Base-by-base conservation (phyloP, 1,140 invertebrate genomes). In the Drosophila orosa region DNA sequence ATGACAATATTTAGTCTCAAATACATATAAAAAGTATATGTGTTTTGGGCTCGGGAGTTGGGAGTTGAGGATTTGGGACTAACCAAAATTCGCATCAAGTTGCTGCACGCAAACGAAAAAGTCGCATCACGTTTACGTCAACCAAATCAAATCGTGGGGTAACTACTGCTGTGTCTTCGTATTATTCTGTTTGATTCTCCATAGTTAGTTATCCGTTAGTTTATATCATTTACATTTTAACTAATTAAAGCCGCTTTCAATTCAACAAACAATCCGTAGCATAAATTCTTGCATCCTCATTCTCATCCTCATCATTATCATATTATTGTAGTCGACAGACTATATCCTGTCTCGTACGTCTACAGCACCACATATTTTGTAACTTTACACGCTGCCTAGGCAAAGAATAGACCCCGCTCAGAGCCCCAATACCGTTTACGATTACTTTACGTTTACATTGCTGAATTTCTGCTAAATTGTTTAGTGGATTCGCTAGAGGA, bases 1-100 rank as follows among this genome's bases (percentile, higher is more conserved):
- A 76, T 89, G 67, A 35, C 84, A 89, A 72, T 80, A 89, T 80
- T 68, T 89, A 89, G 84, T 89, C 84, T 89, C 84, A 89, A 90
- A 90, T 89, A 89, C 84, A 89, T 90, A 89, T 84, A 67, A 89
- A 86, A 89, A 84, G 77, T 89, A 89, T 89, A 80, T 84, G 78
- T 83, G 63, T 80, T 9, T 15, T 65, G 77, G 67, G 47, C 61
- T 78, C 33, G 59, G 65, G 71, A 74, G 33, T 48, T 10, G 59
- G 65, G 71, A 74, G 33, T 48, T 10, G 19, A n/a, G 29, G 42
- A 66, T 22, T 48, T 48, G 60, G 45, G 57, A 47, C 42, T 39
- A 77, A 77, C 73, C 56, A 44, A 81, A 81, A 67, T 50, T 58
- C 37, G 56, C 55, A 59, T 74, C 58, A 37, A 62, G 67, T 76